phyloP scores from a whole-genome alignment of 2,888 invertebrate genomes.

The Meghimatium bilineatum region DNA sequence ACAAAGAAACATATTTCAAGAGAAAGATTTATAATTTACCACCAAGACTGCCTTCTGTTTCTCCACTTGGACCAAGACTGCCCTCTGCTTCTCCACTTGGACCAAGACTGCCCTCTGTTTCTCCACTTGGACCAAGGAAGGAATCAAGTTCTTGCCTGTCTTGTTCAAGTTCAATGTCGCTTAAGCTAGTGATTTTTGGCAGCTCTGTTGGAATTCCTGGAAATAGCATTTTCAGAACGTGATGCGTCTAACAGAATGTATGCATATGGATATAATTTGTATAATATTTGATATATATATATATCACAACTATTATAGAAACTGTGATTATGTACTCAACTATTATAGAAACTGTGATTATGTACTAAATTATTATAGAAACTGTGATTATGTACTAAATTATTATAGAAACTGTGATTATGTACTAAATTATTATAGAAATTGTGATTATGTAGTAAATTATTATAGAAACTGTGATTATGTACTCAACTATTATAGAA shows the following conservation, averaged over 20 bases:
- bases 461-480: too few species aligned
- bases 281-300: not conserved
- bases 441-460: too few species aligned
- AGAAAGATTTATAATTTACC: not conserved
- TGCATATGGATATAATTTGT: not conserved
- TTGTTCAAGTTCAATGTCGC: constrained; percentile 66
- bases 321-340: too few species aligned
- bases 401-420: not conserved
- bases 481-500: too few species aligned
- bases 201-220: constrained; percentile 49
- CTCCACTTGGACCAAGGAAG: constrained; percentile 47
- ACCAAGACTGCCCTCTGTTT: not conserved
- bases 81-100: too few species aligned
- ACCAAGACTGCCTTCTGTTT: too few species aligned
- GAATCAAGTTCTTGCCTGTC: constrained; percentile 61
- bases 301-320: not conserved
- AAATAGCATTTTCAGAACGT: not conserved
- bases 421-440: too few species aligned
- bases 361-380: not conserved
- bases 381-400: not conserved
- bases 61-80: too few species aligned
- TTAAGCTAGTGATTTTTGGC: constrained; percentile 57
- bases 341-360: not conserved
- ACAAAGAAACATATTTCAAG: not conserved
- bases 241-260: not conserved